phyloP scores from a whole-genome alignment of 2,797 vertebrate genomes.

The Leuciscus waleckii region DNA sequence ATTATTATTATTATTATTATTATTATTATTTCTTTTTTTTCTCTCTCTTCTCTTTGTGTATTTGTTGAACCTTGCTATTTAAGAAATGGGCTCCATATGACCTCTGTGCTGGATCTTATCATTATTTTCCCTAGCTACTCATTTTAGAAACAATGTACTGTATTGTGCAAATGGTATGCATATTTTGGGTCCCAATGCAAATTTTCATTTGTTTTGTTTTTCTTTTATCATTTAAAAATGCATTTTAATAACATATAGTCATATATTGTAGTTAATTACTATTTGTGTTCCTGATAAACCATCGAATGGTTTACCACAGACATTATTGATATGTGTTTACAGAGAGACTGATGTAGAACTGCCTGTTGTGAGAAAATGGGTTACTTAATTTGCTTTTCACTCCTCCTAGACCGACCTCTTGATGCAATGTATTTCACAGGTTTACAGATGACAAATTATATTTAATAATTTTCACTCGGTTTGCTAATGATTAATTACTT shows the following conservation, averaged over 20 bases:
- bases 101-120: conserved; percentile 19
- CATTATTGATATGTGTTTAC: conserved; percentile 16
- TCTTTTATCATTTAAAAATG: neutral
- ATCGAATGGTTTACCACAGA: neutral
- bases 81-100: conserved; percentile 11
- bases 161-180: conserved; percentile 33
- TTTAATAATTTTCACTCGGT: conserved; percentile 34
- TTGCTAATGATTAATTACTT: conserved; percentile 30
- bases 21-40: neutral
- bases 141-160: conserved; percentile 39
- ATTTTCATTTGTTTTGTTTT: neutral
- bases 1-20: too few species aligned
- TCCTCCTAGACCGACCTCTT: conserved; percentile 25
- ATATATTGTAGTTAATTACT: conserved; percentile 21
- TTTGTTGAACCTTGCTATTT: conserved; percentile 34
- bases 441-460: conserved; percentile 31
- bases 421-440: conserved; percentile 34
- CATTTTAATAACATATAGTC: conserved; percentile 34
- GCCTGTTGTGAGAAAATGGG: neutral
- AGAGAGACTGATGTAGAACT: conserved; percentile 5
- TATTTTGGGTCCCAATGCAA: conserved; percentile 33
- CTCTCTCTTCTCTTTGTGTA: neutral
- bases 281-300: conserved; percentile 28
- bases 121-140: conserved; percentile 16
- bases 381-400: conserved; percentile 33